These are phyloP conservation scores for Sphaeridia pumilis DNA, from an alignment of 2,888 invertebrate species.

Conservation along the genomic window DNA sequence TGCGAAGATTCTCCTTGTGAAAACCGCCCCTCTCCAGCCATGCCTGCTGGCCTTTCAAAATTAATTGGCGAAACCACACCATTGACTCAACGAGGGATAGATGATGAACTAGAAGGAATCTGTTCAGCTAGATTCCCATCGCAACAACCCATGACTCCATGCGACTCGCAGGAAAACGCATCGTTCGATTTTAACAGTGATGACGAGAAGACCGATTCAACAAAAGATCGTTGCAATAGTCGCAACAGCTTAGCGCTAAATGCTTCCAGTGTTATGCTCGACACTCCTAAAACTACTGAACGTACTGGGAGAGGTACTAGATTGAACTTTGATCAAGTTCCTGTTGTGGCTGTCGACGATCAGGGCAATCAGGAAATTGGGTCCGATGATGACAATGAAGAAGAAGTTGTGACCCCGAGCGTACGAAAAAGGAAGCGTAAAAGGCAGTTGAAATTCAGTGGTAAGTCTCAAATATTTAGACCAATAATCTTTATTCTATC, in stretches of 20 bases:
- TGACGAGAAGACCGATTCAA: constrained; percentile 18
- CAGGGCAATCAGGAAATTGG: constrained; percentile 13
- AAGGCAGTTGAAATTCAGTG: constrained; percentile 44
- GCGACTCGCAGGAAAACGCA: constrained; percentile 22
- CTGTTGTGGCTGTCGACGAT: constrained; percentile 4
- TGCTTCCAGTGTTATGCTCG: not conserved
- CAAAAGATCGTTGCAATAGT: no score
- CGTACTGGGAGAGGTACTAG: not conserved
- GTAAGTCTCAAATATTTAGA: constrained; percentile 37
- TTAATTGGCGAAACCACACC: constrained; percentile 6
- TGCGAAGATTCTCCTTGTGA: not conserved
- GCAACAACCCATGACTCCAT: constrained; percentile 38
- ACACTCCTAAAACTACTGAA: constrained; percentile 2
- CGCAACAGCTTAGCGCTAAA: not conserved
- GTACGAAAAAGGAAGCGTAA: constrained; percentile 35
- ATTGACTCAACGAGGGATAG: not conserved
- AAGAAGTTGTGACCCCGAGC: constrained; percentile 20
- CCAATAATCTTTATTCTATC: not conserved
- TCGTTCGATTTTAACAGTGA: constrained; percentile 24
- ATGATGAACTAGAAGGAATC: constrained; percentile 35
- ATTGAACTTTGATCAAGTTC: not conserved
- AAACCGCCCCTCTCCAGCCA: not conserved
- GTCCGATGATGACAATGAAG: constrained; percentile 38
- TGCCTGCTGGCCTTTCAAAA: constrained; percentile 11
- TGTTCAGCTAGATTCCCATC: constrained; percentile 49